phyloP scores from a whole-genome alignment of 1,140 invertebrate genomes.

The Trissolcus basalis region DNA sequence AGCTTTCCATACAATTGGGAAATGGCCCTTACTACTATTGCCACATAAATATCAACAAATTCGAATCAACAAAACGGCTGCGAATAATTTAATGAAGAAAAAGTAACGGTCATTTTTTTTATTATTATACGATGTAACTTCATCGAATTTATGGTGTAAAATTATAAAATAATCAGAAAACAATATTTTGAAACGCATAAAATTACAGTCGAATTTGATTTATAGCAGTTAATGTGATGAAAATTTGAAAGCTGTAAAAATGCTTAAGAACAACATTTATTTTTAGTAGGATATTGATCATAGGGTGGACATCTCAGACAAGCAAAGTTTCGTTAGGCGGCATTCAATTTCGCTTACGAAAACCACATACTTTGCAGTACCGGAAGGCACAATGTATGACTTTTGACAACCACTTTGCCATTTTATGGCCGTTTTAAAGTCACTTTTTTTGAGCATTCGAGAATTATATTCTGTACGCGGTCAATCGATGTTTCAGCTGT shows the following conservation, averaged over 20 bases:
- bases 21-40: constrained; percentile 16
- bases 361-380: constrained; percentile 42
- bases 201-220: no score
- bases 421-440: constrained; percentile 53
- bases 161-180: no score
- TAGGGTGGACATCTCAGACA: constrained; percentile 27
- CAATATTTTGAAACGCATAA: no score
- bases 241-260: no score
- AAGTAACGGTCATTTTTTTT: no score
- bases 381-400: constrained; percentile 51
- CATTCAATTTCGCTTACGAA: constrained; percentile 55
- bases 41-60: constrained; percentile 35
- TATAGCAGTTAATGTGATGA: no score
- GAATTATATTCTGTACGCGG: constrained; percentile 47
- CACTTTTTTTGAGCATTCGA: constrained; percentile 33
- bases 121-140: no score
- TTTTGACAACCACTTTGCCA: constrained; percentile 38
- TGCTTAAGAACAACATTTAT: constrained; percentile 8
- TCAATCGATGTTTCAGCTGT: constrained; percentile 20
- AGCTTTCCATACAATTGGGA: constrained; percentile 5
- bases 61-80: constrained; percentile 20
- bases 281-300: constrained; percentile 30
- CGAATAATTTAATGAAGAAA: not conserved
- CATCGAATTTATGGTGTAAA: no score
- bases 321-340: constrained; percentile 29